phyloP scores from a whole-genome alignment of 2,797 vertebrate species.

The Enteromius argenteus region DNA sequence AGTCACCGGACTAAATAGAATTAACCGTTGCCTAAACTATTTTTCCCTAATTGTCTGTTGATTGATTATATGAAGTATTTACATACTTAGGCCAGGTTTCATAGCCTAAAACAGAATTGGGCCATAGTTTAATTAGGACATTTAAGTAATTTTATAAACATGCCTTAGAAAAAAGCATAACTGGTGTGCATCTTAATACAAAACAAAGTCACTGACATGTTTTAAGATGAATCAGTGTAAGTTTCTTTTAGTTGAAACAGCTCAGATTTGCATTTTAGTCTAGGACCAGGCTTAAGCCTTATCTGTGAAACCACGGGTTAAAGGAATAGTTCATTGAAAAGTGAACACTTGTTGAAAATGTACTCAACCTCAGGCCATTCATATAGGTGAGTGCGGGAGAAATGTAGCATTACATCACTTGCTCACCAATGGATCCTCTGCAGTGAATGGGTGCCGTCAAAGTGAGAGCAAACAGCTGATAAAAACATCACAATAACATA shows the following conservation, averaged over 20 bases:
- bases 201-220: too few species aligned
- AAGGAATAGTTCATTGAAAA: background rate
- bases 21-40: background rate
- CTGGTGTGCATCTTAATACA: too few species aligned
- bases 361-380: too few species aligned
- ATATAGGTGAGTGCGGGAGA: background rate
- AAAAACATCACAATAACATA: background rate
- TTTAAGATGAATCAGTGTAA: too few species aligned
- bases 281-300: too few species aligned
- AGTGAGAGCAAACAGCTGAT: background rate
- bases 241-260: too few species aligned
- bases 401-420: background rate
- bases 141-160: too few species aligned
- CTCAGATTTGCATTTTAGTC: too few species aligned
- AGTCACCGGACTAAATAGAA: background rate
- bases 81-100: background rate
- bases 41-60: background rate
- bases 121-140: too few species aligned
- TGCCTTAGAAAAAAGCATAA: too few species aligned
- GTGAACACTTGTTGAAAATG: background rate
- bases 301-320: too few species aligned
- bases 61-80: background rate
- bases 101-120: too few species aligned
- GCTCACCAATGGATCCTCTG: background rate
- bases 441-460: background rate